These are phyloP conservation scores for Limanda limanda DNA, from an alignment of 2,113 vertebrate genomes.

Conservation along the genomic window DNA sequence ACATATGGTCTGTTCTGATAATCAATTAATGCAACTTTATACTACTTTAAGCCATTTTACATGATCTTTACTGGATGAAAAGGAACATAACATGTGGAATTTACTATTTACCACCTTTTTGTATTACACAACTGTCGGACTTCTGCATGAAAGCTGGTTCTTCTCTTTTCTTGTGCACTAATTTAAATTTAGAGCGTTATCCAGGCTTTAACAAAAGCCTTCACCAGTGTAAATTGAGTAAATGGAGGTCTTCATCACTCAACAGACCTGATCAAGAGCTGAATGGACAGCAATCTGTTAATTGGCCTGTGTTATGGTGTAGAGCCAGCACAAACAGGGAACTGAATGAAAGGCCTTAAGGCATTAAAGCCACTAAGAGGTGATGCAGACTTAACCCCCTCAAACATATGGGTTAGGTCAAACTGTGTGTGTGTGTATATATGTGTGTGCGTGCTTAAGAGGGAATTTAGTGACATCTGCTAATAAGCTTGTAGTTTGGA, in stretches of 20 bases:
- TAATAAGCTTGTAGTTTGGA: conserved; percentile 54
- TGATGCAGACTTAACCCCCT: conserved; percentile 56
- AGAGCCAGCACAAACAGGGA: conserved; percentile 25
- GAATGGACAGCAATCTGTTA: conserved; percentile 35
- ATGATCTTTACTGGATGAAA: too few relatives aligned
- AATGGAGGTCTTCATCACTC: conserved; percentile 5
- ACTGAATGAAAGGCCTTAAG: conserved; percentile 45
- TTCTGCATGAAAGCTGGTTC: too few relatives aligned
- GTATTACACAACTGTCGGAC: background rate
- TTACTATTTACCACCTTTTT: background rate
- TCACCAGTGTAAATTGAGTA: background rate
- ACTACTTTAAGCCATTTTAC: too few relatives aligned
- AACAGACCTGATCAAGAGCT: background rate
- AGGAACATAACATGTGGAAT: too few relatives aligned
- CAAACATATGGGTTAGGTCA: conserved; percentile 67
- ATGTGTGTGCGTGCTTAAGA: conserved; percentile 31
- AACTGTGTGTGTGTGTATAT: conserved; percentile 5
- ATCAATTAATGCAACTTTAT: too few relatives aligned
- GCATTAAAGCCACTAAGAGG: conserved; percentile 48
- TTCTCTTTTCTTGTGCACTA: background rate
- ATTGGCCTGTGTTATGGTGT: conserved; percentile 6
- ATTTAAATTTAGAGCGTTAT: background rate
- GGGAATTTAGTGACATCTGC: conserved; percentile 23
- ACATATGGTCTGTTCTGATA: too few relatives aligned
- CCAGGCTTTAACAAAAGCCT: background rate